Percentiles rank a stretch among this genome's conserved stretches.
Evolutionary conservation across 2,797 vertebrate species (phyloP).

Genomic region (Poeciliopsis turneri): DNA sequence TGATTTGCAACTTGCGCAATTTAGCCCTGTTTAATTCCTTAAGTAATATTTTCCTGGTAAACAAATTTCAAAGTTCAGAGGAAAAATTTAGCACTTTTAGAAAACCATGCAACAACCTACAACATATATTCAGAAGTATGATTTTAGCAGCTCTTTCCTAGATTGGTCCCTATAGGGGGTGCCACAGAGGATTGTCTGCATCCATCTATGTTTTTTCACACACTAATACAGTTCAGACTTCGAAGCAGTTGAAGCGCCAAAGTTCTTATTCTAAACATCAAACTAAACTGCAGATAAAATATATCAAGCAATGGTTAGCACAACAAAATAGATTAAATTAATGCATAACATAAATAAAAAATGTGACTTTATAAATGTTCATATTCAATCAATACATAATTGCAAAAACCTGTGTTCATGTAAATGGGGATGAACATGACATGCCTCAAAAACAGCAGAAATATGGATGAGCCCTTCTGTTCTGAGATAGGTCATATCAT

Average conservation of each 20-base stretch:
- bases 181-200: neutral
- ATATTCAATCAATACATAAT: neutral
- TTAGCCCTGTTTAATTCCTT: neutral
- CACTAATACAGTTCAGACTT: neutral
- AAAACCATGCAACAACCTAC: neutral
- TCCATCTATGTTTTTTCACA: neutral
- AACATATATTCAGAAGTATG: neutral
- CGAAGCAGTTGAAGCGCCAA: neutral
- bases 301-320: neutral
- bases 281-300: neutral
- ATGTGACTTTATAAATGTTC: neutral
- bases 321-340: neutral
- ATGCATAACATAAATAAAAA: neutral
- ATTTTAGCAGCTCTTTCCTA: neutral
- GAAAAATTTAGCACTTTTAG: neutral
- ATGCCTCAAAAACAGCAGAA: neutral
- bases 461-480: neutral
- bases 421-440: neutral
- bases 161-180: neutral
- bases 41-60: neutral
- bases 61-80: neutral
- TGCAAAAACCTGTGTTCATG: neutral
- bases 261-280: neutral
- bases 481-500: neutral
- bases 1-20: neutral